Evolutionary conservation across 23 tunicate genomes (phyloP).

Genomic region (Phallusia fumigata): DNA sequence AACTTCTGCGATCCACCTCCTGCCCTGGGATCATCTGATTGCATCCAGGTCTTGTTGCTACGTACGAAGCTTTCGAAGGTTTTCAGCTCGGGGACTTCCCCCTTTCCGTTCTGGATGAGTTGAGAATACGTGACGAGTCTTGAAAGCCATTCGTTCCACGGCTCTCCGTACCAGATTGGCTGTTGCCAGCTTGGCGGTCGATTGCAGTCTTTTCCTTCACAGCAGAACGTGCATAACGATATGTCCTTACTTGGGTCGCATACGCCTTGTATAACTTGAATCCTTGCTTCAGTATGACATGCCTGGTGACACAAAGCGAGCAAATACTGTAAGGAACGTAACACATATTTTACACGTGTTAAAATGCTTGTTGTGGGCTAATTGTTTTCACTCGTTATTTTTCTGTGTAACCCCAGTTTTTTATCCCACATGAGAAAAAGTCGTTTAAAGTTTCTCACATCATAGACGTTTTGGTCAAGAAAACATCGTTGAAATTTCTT

Average conservation of each 20-base stretch:
- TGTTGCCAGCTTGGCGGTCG: not conserved
- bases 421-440: no score
- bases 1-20: not conserved
- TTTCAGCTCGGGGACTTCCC: not conserved
- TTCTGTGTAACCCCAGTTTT: no score
- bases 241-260: constrained; percentile 14
- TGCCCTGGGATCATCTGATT: not conserved
- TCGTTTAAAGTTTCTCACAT: no score
- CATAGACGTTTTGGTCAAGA: no score
- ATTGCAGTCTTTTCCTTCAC: constrained; percentile 23
- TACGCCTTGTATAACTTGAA: constrained; percentile 6
- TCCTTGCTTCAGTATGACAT: constrained; percentile 19
- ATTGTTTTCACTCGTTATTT: no score
- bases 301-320: constrained; percentile 1
- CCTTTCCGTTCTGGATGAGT: constrained; percentile 1
- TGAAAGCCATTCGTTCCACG: constrained; percentile 14
- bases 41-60: not conserved
- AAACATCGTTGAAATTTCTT: no score
- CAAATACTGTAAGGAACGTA: no score
- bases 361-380: no score
- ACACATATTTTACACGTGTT: no score
- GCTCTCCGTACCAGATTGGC: constrained; percentile 25
- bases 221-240: constrained; percentile 23
- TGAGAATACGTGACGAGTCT: constrained; percentile 18
- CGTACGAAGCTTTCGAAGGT: constrained; percentile 1